phyloP scores from a whole-genome alignment of 2,797 vertebrate genomes.

The Cygnus olor region DNA sequence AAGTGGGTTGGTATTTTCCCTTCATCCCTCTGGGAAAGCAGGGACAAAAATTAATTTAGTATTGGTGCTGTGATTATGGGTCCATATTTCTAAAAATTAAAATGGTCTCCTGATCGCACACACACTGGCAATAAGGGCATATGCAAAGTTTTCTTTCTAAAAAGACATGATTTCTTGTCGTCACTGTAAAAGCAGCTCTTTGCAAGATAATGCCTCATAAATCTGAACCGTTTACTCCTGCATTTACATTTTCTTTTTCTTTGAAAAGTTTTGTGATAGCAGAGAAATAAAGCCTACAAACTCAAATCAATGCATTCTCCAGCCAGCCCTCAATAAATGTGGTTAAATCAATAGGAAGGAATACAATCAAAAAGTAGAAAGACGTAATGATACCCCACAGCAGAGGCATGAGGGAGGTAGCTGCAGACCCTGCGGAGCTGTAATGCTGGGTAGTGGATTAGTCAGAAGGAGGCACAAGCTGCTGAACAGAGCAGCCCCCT shows the following conservation, averaged over 20 bases:
- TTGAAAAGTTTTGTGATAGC: neutral
- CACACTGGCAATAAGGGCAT: neutral
- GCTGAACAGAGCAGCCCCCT: slow-evolving; percentile 41
- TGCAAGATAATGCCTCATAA: slow-evolving; percentile 24
- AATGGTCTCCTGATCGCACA: neutral
- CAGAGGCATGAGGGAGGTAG: neutral
- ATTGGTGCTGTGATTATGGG: neutral
- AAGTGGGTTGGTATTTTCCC: neutral
- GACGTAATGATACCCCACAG: neutral
- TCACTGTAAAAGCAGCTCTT: neutral
- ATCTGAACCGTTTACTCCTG: slow-evolving; percentile 8
- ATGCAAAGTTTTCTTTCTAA: neutral
- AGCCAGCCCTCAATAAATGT: slow-evolving; percentile 6
- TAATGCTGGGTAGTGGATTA: slow-evolving; percentile 1
- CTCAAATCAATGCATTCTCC: neutral
- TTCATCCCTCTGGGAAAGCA: accelerated
- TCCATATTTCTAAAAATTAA: neutral
- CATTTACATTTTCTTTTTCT: neutral
- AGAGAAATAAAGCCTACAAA: neutral
- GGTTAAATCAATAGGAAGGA: slow-evolving; percentile 14
- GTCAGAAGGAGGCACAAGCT: slow-evolving; percentile 27
- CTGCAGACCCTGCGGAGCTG: slow-evolving; percentile 17
- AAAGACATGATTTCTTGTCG: neutral
- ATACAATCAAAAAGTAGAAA: neutral
- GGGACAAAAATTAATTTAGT: neutral